These are phyloP conservation scores for Archilochus colubris DNA, from an alignment of 2,113 vertebrate species.

Conservation along the genomic window DNA sequence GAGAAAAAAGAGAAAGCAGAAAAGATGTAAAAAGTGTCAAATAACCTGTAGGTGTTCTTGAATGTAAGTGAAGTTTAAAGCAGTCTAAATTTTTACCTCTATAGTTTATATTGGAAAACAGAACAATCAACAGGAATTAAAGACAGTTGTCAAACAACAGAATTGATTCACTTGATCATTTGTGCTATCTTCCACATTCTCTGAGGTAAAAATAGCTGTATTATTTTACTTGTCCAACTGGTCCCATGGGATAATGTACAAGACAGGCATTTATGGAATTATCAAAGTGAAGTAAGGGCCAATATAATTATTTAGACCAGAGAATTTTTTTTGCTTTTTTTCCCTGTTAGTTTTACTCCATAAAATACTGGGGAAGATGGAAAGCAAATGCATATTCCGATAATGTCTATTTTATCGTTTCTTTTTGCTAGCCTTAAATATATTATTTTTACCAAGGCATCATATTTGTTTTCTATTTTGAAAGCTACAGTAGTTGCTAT, in stretches of 20 bases:
- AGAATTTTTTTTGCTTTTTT: not conserved
- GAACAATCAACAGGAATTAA: not conserved
- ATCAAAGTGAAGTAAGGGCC: not conserved
- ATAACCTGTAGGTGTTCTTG: not conserved
- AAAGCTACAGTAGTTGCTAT: conserved; percentile 65
- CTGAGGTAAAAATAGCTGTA: not conserved
- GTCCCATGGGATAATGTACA: not conserved
- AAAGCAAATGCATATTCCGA: conserved; percentile 1
- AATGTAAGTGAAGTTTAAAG: not conserved
- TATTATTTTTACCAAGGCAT: conserved; percentile 54
- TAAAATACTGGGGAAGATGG: not conserved
- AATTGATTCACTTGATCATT: not conserved
- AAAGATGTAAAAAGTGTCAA: not conserved
- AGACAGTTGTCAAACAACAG: not conserved
- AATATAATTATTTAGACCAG: not conserved
- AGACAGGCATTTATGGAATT: not conserved
- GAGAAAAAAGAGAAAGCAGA: not conserved
- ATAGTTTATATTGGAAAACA: not conserved
- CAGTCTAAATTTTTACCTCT: not conserved
- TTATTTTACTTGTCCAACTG: not conserved
- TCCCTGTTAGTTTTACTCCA: not conserved
- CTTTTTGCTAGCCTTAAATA: conserved; percentile 38
- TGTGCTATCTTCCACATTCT: not conserved
- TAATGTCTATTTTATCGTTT: conserved; percentile 21
- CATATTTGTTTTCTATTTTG: conserved; percentile 70